Evolutionary conservation across 2,797 vertebrate genomes (phyloP), one percentile per base, ranked within the genome.

Genomic region (Lates japonicus): DNA sequence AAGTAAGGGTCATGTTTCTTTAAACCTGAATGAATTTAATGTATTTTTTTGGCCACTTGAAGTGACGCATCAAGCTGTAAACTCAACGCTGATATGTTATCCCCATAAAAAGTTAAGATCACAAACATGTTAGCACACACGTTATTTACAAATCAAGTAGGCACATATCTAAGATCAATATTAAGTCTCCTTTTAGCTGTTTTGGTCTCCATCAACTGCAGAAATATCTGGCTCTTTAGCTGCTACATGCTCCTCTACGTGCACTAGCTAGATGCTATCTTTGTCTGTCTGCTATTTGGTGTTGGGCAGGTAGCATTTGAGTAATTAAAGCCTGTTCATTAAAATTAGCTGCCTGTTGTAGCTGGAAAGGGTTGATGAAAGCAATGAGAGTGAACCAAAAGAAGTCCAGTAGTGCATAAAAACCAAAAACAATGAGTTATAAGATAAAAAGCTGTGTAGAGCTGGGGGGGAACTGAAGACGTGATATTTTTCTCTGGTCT

Each of bases 121-220:
- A 7, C 20, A 22, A 46, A 51, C 7, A 0, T 42, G n/a, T 69
- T 42, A 7, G 10, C 19, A 67, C 25, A 68, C 31, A 33, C 22
- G 33, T 69, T 61, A 61, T 29, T 76, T 64, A 20, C 19, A 33
- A 22, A 14, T 29, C 35, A 7, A 80, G 48, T 13, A 52, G 49
- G 61, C 7, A n/a, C 1, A 44, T 22, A 54, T 8, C 5, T 29
- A 54, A 54, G 19, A 20, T 48, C 6, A n/a, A 10, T 16, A 17
- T 31, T 55, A 22, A 68, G 17, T 7, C 16, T 19, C 41, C 19
- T 42, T 25, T 35, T 25, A 20, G 1, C 5, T 20, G 13, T 35
- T 13, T 22, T 62, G 8, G 10, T 63, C 17, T 57, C 8, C 16
- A 17, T 25, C 33, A 54, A 16, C 11, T 60, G 5, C 35, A 6